Base-by-base conservation (phyloP, 2,888 invertebrate species). In the Dyspetes luteomarginatus region DNA sequence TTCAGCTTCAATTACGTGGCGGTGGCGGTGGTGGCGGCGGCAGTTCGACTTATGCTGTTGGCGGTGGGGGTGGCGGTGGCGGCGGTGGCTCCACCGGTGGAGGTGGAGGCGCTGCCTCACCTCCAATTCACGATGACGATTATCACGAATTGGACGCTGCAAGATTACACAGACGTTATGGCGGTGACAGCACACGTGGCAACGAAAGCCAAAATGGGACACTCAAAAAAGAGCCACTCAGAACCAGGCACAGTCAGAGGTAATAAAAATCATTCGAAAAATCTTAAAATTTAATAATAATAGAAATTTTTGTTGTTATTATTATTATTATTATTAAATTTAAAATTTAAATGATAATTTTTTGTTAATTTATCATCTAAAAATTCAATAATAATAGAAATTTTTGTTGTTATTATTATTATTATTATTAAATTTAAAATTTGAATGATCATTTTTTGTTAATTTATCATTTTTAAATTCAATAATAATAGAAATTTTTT, bases 111-210 rank as follows among this genome's bases (percentile, higher is more conserved):
- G 69, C 82, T 1, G 76, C 80, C 5, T 78, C 82, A 19, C 82
- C 84, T 7, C 30, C 64, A 19, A 65, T 69, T 26, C 73, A 83
- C 58, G 91, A 91, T 77, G 91, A 91, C 85, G 91, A 91, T 64
- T 92, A 92, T 85, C 92, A 92, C 85, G 92, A 92, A 82, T 84
- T 92, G 62, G 92, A 92, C 82, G 92, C 92, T 30, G 90, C 92
- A 30, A 89, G 92, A 82, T 86, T 92, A 73, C 92, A 92, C 85
- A 87, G 92, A 76, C 92, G 91, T 85, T 91, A 91, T 76, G 91
- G 91, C n/a, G 87, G 86, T 17, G 86, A 86, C 28, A 86, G 84
- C 83, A 58, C 26, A 1, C 62, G 72, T 4, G 73, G 58, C 3
- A 77, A 81, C n/a, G 76, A 56, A 15, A 84, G 81, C 64, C 86